A percentile compares a stretch with the other conserved stretches of the same genome.
Conservation (phyloP, 2,797 vertebrate genomes). For the Leptatherina wallacei region DNA sequence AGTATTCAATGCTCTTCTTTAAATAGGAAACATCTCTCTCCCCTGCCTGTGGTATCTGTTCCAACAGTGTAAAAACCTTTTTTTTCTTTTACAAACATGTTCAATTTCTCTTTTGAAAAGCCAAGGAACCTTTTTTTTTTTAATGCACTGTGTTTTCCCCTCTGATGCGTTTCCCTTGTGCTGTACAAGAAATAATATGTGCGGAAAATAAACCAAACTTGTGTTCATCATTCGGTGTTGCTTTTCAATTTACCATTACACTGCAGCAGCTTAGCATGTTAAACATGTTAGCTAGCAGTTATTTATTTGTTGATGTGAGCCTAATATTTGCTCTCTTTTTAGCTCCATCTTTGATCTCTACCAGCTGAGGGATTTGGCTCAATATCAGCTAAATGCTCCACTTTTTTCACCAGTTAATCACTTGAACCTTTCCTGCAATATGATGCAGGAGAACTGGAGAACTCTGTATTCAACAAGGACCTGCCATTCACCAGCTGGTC, state of each 20-base stretch:
- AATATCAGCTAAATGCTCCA: neutral
- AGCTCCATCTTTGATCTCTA: neutral
- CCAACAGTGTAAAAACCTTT: constrained; percentile 42
- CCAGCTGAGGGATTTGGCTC: neutral
- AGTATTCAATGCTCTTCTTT: constrained; percentile 66
- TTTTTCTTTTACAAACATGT: constrained; percentile 48
- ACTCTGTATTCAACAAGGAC: no score
- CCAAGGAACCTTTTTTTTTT: constrained; percentile 72
- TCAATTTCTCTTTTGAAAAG: constrained; percentile 70
- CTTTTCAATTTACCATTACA: constrained; percentile 26
- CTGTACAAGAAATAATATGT: constrained; percentile 81
- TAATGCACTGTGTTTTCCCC: constrained; percentile 72
- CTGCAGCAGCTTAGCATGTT: neutral
- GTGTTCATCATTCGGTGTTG: constrained; percentile 78
- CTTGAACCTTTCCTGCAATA: neutral
- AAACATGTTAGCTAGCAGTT: neutral
- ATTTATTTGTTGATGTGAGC: neutral
- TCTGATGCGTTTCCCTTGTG: constrained; percentile 77
- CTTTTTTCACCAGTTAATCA: neutral
- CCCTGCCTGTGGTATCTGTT: constrained; percentile 71
- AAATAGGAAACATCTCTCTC: constrained; percentile 58
- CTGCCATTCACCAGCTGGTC: neutral
- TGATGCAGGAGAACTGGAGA: no score
- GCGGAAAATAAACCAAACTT: constrained; percentile 82
- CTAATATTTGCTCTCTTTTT: neutral